These are phyloP conservation scores for Oxystoma pomonae DNA, from an alignment of 2,888 invertebrate species.

Conservation along the genomic window DNA sequence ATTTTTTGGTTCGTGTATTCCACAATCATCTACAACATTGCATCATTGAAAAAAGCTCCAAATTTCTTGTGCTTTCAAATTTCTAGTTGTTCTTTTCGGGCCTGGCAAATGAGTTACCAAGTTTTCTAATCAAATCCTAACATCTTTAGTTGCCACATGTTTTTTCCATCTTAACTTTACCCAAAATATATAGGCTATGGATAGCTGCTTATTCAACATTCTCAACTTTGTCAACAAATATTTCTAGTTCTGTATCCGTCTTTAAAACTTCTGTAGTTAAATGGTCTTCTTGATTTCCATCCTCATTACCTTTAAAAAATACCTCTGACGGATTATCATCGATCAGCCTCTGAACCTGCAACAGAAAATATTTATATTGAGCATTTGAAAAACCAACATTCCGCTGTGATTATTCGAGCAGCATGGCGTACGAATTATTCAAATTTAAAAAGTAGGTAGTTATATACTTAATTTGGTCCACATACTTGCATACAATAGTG, in stretches of 20 bases:
- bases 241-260: not conserved
- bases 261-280: not conserved
- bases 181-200: not conserved
- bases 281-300: not conserved
- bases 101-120: slow-evolving; percentile 6
- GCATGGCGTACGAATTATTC: too few species aligned
- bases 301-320: not conserved
- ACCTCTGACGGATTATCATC: not conserved
- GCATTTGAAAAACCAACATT: too few species aligned
- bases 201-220: not conserved
- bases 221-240: not conserved
- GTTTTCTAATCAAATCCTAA: not conserved
- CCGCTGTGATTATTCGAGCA: too few species aligned
- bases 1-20: slow-evolving; percentile 28
- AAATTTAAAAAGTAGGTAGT: too few species aligned
- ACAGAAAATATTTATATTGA: too few species aligned
- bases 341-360: too few species aligned
- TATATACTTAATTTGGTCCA: too few species aligned
- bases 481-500: too few species aligned
- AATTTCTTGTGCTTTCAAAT: slow-evolving; percentile 8
- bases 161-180: slow-evolving; percentile 1
- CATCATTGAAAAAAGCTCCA: slow-evolving; percentile 25
- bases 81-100: not conserved
- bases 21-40: slow-evolving; percentile 29
- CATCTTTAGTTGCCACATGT: not conserved